Evolutionary conservation across 2,888 invertebrate genomes (phyloP), one percentile per base, ranked within the genome.

Genomic region (Nomada lathburiana): DNA sequence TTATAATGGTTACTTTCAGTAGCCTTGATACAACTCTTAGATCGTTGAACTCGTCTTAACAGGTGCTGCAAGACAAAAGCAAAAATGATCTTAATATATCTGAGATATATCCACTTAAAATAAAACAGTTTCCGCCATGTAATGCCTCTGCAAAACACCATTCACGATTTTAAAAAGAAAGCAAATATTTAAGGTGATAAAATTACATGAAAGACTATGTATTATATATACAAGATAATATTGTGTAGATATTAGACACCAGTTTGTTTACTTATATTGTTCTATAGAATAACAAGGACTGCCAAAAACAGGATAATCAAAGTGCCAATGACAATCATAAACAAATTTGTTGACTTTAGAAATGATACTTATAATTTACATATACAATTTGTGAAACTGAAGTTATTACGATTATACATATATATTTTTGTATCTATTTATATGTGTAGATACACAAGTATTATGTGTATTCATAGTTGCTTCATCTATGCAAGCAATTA

Each of bases 221-320:
- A 63, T 36, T 36, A 36, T 36, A 36, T 80, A 63, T 77, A 59
- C 20, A 59, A 62, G 18, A 42, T 68, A 18, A 50, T 72, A 36
- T 64, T 85, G 18, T 18, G 9, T 75, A 57, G 13, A 80, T 68
- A 50, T 59, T 70, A 63, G 26, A 69, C 59, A 59, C 29, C 10
- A 9, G 9, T 76, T 73, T 69, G 13, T 64, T 76, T 76, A 0
- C 36, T 79, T 76, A 60, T 47, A 23, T 73, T 79, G 52, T 16
- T 29, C 62, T 77, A 71, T 70, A 65, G 63, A 75, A 79, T 76
- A 73, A 79, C 57, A 80, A 77, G 29, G 83, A 84, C 86, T 88
- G 86, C 84, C 87, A 87, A 86, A 87, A 88, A 88, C 87, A 87
- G 84, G 67, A 53, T 76, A 82, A 74, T 64, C 53, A 72, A 36